Conservation (phyloP, 2,113 vertebrate species). For the Acanthisitta chloris region DNA sequence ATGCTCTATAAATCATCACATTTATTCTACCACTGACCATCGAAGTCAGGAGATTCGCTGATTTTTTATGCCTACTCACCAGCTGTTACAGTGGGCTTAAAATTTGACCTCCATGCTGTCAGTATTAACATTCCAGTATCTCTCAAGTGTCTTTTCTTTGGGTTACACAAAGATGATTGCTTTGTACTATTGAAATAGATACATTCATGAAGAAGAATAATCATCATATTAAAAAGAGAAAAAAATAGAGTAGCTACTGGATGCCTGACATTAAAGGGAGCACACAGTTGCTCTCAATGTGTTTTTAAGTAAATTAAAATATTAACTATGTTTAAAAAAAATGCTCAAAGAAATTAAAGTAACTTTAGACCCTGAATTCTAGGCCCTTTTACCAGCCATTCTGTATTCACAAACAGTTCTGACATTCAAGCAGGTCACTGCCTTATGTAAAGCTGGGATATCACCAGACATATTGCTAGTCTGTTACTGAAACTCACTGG, state of each 20-base stretch:
- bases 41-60: background rate
- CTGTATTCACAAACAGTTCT: background rate
- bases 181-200: background rate
- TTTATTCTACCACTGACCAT: background rate
- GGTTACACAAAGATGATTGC: background rate
- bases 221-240: background rate
- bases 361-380: background rate
- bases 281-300: background rate
- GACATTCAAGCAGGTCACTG: background rate
- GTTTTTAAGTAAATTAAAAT: background rate
- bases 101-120: background rate
- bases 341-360: background rate
- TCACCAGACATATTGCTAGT: background rate
- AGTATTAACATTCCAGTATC: background rate
- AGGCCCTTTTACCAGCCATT: background rate
- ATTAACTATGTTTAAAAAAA: background rate
- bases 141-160: background rate
- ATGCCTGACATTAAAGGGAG: background rate
- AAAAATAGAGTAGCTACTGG: background rate
- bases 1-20: background rate
- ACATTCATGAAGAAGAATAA: background rate
- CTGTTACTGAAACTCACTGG: background rate
- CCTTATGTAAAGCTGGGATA: background rate
- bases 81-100: background rate
- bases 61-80: background rate